These are phyloP conservation scores for Trichoplusia ni DNA, from an alignment of 1,140 invertebrate species.

Conservation along the genomic window DNA sequence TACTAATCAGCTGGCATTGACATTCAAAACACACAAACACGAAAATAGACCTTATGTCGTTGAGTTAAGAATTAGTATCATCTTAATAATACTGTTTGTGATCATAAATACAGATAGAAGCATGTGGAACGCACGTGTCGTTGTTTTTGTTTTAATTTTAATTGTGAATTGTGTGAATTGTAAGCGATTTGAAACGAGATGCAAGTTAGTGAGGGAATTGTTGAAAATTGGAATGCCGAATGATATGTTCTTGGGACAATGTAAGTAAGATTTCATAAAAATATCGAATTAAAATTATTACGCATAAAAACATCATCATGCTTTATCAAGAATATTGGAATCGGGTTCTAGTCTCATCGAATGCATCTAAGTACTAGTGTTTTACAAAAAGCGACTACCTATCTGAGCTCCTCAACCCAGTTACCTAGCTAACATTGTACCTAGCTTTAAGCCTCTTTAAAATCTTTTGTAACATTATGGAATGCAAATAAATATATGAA, in stretches of 20 bases:
- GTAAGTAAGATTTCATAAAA: constrained; percentile 42
- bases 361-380: too few species aligned
- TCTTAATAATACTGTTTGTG: constrained; percentile 13
- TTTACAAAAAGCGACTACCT: too few species aligned
- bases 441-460: too few species aligned
- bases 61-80: background rate
- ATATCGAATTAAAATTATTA: background rate
- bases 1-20: constrained; percentile 46
- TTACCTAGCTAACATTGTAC: too few species aligned
- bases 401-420: too few species aligned
- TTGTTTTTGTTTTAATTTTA: constrained; percentile 38
- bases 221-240: constrained; percentile 55
- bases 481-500: too few species aligned
- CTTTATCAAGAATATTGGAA: background rate
- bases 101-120: constrained; percentile 20
- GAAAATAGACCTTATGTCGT: background rate
- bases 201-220: constrained; percentile 59
- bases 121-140: constrained; percentile 45
- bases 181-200: constrained; percentile 59
- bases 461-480: too few species aligned
- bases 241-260: constrained; percentile 61
- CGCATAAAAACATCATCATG: background rate
- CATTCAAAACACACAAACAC: constrained; percentile 35
- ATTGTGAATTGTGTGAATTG: background rate
- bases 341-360: too few species aligned